phyloP scores from a whole-genome alignment of 2,888 invertebrate species.

The Buathra laborator region DNA sequence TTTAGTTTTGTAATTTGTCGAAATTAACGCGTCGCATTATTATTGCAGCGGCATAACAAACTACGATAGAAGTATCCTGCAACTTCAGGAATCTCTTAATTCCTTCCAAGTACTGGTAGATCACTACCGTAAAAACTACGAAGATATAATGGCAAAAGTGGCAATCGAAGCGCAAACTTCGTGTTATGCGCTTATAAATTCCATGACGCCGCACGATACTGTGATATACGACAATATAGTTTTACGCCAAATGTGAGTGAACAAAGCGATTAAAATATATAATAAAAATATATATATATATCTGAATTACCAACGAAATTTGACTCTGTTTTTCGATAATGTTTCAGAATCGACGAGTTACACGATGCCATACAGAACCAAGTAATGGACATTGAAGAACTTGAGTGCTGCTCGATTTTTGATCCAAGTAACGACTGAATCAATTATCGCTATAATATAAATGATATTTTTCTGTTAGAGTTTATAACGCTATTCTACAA shows the following conservation, averaged over 20 bases:
- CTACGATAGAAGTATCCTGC: slow-evolving; percentile 71
- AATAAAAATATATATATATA: not conserved
- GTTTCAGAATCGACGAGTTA: slow-evolving; percentile 45
- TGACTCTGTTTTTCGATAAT: not conserved
- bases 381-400: not conserved
- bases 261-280: not conserved
- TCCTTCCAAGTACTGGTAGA: slow-evolving; percentile 70
- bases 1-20: not conserved
- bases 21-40: slow-evolving; percentile 21
- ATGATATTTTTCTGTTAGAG: slow-evolving; percentile 26
- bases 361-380: not conserved
- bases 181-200: not conserved
- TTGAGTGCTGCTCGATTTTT: not conserved
- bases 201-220: slow-evolving; percentile 56
- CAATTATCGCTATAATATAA: slow-evolving; percentile 7
- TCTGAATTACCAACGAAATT: not conserved
- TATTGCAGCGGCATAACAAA: slow-evolving; percentile 70
- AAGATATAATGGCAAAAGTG: slow-evolving; percentile 29
- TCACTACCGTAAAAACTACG: slow-evolving; percentile 50
- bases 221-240: slow-evolving; percentile 78
- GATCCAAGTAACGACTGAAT: not conserved
- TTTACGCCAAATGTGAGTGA: slow-evolving; percentile 76
- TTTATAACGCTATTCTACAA: slow-evolving; percentile 39
- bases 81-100: slow-evolving; percentile 71
- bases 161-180: slow-evolving; percentile 7